These are phyloP conservation scores for Noctua janthina DNA, from an alignment of 2,888 invertebrate genomes.

Conservation along the genomic window DNA sequence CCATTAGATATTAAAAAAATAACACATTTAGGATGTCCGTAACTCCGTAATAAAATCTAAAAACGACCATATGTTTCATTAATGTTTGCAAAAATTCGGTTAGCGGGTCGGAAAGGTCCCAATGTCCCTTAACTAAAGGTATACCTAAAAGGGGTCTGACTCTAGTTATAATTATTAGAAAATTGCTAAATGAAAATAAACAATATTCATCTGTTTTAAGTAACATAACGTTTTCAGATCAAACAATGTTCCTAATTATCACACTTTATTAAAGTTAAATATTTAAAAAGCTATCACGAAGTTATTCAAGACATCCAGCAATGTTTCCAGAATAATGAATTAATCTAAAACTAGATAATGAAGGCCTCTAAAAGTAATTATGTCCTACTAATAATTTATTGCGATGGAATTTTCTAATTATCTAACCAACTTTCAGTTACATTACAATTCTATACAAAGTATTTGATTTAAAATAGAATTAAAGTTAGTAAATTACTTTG, in stretches of 20 bases:
- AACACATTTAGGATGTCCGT: too few species aligned
- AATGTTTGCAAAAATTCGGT: too few species aligned
- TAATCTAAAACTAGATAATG: conserved; percentile 36
- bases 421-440: conserved; percentile 35
- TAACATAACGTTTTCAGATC: conserved; percentile 1
- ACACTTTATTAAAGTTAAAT: conserved; percentile 1
- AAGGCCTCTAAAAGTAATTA: conserved; percentile 42
- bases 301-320: conserved; percentile 7
- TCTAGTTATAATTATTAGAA: not conserved
- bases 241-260: not conserved
- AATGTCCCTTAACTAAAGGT: not conserved
- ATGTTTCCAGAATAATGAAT: conserved; percentile 34
- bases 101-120: too few species aligned
- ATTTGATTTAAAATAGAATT: conserved; percentile 32
- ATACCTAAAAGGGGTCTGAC: too few species aligned
- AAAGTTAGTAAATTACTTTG: conserved; percentile 10
- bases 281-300: conserved; percentile 29
- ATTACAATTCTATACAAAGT: conserved; percentile 20
- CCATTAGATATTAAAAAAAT: too few species aligned
- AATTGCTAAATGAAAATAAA: not conserved
- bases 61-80: too few species aligned
- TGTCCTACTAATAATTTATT: conserved; percentile 47
- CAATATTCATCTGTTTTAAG: not conserved
- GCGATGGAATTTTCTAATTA: conserved; percentile 52
- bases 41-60: too few species aligned